Base-by-base conservation (phyloP, 2,888 invertebrate species). In the Caenorhabditis uteleia region DNA sequence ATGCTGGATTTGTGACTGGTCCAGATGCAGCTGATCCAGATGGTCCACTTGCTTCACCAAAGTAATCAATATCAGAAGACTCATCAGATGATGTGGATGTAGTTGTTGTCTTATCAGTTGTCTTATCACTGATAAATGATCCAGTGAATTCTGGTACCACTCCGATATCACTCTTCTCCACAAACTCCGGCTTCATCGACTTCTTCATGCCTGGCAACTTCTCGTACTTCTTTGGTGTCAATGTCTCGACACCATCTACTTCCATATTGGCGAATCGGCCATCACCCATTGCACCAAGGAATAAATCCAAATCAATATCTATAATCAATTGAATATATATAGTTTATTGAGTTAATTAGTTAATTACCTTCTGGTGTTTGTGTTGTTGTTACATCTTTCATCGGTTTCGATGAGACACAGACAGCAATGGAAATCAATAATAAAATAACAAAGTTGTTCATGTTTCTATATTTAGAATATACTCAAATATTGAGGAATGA, bases 1-100 rank as follows among this genome's bases (percentile, higher is more conserved):
- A 68, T 31, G 79, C 75, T 43, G 79, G 79, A 50, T 79, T 79
- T 36, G 68, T 70, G 29, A 79, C 65, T 26, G 78, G 58, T n/a
- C 58, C 66, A n/a, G 44, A n/a, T 10, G 23, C 57, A 18, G n/a
- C n/a, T n/a, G n/a, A n/a, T n/a, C n/a, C n/a, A n/a, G n/a, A n/a
- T 8, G 8, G 20, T 7, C 16, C 38, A 20, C 21, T 14, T 14
- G 7, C 57, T 12, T 51, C 55, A 42, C 62, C 54, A 34, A 65
- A 65, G 48, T 65, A 65, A 31, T 65, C 65, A 27, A 47, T 55
- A 45, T 65, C 65, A 16, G 58, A 51, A 36, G 55, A 38, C 16
- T 43, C 16, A 18, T 12, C 45, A 14, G 59, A n/a, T n/a, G n/a
- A n/a, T n/a, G n/a, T n/a, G n/a, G n/a, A n/a, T n/a, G n/a, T 26